Base-by-base conservation (phyloP, 2,888 invertebrate genomes). In the Trissolcus japonicus region DNA sequence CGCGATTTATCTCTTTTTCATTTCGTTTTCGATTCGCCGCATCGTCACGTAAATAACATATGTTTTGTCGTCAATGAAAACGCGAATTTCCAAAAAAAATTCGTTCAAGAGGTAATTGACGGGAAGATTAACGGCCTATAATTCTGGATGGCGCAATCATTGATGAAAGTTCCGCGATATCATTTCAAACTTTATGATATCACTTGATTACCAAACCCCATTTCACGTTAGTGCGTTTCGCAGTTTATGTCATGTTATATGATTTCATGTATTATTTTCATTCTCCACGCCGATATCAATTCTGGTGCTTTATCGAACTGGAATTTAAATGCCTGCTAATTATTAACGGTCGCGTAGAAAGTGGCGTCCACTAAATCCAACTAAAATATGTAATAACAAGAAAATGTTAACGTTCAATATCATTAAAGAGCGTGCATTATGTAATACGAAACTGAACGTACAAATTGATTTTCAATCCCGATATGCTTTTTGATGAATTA, bases 201-300 rank as follows among this genome's bases (percentile, higher is more conserved):
- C 35, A 11, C 35, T 35, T 35, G 35, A 35, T 35, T 35, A 35
- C 35, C 35, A 11, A 35, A 11, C 35, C 35, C 11, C 35, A 11
- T 35, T 35, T 35, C 9, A 35, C 35, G 35, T 35, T 35, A 35
- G 14, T n/a, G 21, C 51, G 51, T 17, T 16, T 19, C 25, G 16
- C 46, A 53, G 29, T 63, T 55, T 63, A 63, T 55, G 55, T 63
- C 55, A 17, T 13, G 29, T 63, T 55, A 55, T 55, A 55, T 29
- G 55, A 46, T 55, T 55, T 29, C 29, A 21, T 19, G 17, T 51
- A 35, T 35, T 35, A 35, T 35, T 35, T 35, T 35, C 35, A 35
- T 35, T 35, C 35, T 7, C 35, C 35, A 35, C 0, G 35, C 35
- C 35, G 35, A 35, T 35, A 35, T 35, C 35, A 35, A 35, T 35